Evolutionary conservation across 2,888 invertebrate genomes (phyloP).

Genomic region (Formica aserva): DNA sequence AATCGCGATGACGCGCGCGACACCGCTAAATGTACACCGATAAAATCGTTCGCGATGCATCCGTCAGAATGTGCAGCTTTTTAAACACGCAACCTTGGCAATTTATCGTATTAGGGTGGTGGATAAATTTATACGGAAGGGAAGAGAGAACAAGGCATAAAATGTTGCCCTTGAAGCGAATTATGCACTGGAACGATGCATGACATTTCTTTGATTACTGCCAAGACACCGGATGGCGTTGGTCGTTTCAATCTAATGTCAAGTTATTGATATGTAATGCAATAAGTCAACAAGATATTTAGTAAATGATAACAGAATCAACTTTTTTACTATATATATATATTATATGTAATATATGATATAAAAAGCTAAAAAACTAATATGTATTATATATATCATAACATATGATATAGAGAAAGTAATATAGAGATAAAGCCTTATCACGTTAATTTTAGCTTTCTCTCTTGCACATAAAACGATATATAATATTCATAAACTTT

Average conservation of each 20-base stretch:
- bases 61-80: not conserved
- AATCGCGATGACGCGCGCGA: slow-evolving; percentile 1
- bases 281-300: slow-evolving; percentile 4
- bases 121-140: slow-evolving; percentile 30
- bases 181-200: not conserved
- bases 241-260: slow-evolving; percentile 48
- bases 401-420: too few relatives aligned
- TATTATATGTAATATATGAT: slow-evolving; percentile 1
- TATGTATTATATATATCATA: too few relatives aligned
- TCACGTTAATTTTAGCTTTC: too few relatives aligned
- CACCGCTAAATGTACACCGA: slow-evolving; percentile 18
- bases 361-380: too few relatives aligned
- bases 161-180: slow-evolving; percentile 11
- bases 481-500: not conserved
- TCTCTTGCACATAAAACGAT: not conserved
- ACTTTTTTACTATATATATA: slow-evolving; percentile 5
- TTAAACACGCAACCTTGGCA: slow-evolving; percentile 5
- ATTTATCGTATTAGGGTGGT: slow-evolving; percentile 36
- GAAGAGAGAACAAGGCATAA: not conserved
- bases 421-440: too few relatives aligned
- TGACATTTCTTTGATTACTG: slow-evolving; percentile 54
- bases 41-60: slow-evolving; percentile 13
- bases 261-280: slow-evolving; percentile 35
- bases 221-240: slow-evolving; percentile 41
- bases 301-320: not conserved